Evolutionary conservation across 1,140 invertebrate genomes (phyloP).

Genomic region (Gryon sp.): DNA sequence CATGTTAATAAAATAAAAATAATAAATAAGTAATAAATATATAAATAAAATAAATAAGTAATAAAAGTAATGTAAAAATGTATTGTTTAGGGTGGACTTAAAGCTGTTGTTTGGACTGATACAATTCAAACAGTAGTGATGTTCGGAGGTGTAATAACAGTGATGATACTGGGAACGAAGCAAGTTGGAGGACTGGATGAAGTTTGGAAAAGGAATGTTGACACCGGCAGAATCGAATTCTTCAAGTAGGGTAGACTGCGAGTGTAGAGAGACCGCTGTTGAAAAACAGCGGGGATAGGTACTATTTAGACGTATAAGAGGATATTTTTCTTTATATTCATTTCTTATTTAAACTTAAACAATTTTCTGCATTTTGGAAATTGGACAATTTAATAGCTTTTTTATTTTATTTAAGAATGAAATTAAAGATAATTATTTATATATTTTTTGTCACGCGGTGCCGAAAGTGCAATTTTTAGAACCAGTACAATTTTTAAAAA

Average conservation of each 20-base stretch:
- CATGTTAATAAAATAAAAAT: too few species aligned
- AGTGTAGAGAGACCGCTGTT: conserved; percentile 42
- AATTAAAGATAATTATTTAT: too few species aligned
- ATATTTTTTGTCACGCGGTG: too few species aligned
- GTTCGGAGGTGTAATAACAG: conserved; percentile 85
- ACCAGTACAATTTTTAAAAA: too few species aligned
- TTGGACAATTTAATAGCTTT: too few species aligned
- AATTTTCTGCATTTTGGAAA: too few species aligned
- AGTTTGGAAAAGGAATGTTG: conserved; percentile 82
- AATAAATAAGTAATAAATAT: too few species aligned
- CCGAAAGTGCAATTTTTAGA: too few species aligned
- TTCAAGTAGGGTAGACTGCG: conserved; percentile 80
- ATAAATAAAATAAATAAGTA: too few species aligned
- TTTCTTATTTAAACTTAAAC: too few species aligned
- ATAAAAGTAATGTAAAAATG: neutral
- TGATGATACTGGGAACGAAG: conserved; percentile 84
- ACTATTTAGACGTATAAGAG: conserved; percentile 33
- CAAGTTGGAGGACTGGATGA: conserved; percentile 83
- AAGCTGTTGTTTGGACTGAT: conserved; percentile 94
- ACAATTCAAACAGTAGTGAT: conserved; percentile 89
- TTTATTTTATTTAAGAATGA: too few species aligned
- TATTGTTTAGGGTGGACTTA: conserved; percentile 86
- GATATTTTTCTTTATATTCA: conserved; percentile 4
- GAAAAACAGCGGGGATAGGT: conserved; percentile 47
- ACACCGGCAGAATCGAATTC: conserved; percentile 81